Conservation (phyloP, 2,113 vertebrate species). For the Limanda limanda region DNA sequence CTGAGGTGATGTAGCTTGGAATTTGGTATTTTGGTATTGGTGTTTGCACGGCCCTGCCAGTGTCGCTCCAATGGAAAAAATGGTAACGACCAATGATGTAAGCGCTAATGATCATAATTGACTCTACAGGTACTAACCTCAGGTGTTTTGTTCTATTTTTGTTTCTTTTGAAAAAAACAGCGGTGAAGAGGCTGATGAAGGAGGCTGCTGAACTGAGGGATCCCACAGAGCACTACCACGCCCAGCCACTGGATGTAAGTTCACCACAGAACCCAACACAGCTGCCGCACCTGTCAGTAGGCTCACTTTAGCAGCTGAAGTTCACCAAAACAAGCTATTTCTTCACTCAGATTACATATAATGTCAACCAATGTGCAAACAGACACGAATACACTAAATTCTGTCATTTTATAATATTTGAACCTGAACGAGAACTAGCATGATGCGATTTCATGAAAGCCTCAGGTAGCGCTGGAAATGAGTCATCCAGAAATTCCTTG, state of each 20-base stretch:
- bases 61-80: not conserved
- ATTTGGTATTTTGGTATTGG: not conserved
- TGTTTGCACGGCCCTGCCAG: not conserved
- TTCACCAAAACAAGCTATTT: too few species aligned
- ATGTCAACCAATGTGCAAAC: too few species aligned
- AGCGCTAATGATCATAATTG: not conserved
- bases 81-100: not conserved
- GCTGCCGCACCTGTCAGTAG: too few species aligned
- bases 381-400: too few species aligned
- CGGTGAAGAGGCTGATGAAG: constrained; percentile 99
- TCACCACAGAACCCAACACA: not conserved
- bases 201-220: constrained; percentile 96
- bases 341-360: too few species aligned
- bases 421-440: too few species aligned
- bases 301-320: too few species aligned
- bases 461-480: too few species aligned
- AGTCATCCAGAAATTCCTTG: too few species aligned
- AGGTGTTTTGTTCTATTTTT: constrained; percentile 19
- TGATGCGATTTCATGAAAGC: too few species aligned
- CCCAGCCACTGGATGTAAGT: constrained; percentile 96
- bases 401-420: too few species aligned
- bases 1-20: not conserved
- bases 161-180: constrained; percentile 76
- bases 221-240: constrained; percentile 98
- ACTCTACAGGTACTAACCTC: constrained; percentile 29